These are phyloP conservation scores for Drosophila ambigua DNA, from an alignment of 1,140 invertebrate genomes.

Conservation along the genomic window DNA sequence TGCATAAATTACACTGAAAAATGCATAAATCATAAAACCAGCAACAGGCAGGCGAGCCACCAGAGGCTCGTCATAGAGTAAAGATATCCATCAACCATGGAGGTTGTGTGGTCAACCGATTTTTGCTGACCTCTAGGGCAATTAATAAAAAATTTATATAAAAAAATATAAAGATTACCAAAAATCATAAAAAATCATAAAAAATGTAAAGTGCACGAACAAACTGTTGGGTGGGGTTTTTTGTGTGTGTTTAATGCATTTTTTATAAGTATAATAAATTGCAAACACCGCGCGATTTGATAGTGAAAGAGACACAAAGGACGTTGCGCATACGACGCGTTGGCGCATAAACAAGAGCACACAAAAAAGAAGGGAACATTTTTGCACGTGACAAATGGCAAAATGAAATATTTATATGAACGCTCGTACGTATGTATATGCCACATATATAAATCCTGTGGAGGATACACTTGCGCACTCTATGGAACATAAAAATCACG, in stretches of 20 bases:
- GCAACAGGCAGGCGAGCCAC: constrained; percentile 19
- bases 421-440: constrained; percentile 43
- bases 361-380: constrained; percentile 31
- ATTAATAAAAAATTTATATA: constrained; percentile 27
- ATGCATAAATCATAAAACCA: constrained; percentile 20
- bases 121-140: constrained; percentile 6
- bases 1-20: constrained; percentile 23
- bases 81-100: constrained; percentile 12
- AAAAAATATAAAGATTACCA: neutral
- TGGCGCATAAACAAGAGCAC: constrained; percentile 64
- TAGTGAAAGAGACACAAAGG: constrained; percentile 30
- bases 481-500: constrained; percentile 69
- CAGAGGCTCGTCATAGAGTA: constrained; percentile 7
- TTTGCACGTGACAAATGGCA: constrained; percentile 76
- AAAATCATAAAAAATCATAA: constrained; percentile 35
- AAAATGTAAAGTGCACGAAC: constrained; percentile 11
- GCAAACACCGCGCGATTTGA: constrained; percentile 45
- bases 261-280: constrained; percentile 27
- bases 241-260: constrained; percentile 29
- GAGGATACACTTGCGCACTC: constrained; percentile 9
- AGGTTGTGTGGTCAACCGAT: constrained; percentile 12
- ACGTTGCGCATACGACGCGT: constrained; percentile 70
- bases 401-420: constrained; percentile 77
- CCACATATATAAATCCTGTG: constrained; percentile 17
- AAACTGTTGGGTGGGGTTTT: constrained; percentile 1